Conservation (phyloP, 2,888 invertebrate genomes). For the Cenopis cana region DNA sequence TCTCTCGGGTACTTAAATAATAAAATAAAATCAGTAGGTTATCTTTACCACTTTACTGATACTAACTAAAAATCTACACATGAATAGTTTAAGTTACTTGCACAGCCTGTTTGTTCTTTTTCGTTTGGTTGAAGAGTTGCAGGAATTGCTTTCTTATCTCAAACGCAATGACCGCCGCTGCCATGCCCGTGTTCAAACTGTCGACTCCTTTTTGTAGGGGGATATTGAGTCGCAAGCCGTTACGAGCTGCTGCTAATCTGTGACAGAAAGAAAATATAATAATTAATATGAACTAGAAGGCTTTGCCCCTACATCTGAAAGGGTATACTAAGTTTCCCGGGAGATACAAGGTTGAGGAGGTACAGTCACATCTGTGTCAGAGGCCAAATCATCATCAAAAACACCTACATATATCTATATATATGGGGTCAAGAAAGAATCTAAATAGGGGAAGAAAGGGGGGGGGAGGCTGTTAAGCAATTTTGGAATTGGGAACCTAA, state of each 20-base stretch:
- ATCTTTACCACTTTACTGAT: constrained; percentile 12
- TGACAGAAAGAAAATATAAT: constrained; percentile 41
- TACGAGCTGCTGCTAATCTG: constrained; percentile 83
- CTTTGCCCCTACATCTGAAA: neutral
- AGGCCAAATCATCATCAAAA: too few species aligned
- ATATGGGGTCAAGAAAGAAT: too few species aligned
- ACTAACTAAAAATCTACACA: constrained; percentile 18
- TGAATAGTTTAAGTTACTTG: constrained; percentile 51
- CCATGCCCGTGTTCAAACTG: constrained; percentile 94
- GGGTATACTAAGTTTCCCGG: too few species aligned
- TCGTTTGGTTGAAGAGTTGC: constrained; percentile 64
- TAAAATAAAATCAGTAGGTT: constrained; percentile 7
- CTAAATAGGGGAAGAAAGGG: too few species aligned
- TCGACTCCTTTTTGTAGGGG: constrained; percentile 91
- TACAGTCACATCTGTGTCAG: too few species aligned
- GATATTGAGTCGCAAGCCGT: constrained; percentile 89
- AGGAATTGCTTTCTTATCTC: constrained; percentile 90
- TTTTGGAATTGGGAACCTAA: too few species aligned
- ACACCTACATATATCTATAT: too few species aligned
- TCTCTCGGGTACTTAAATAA: neutral
- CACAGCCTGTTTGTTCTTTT: constrained; percentile 54
- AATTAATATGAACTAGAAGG: neutral
- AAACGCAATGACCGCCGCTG: constrained; percentile 92
- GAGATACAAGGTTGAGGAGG: too few species aligned
- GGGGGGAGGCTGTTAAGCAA: too few species aligned